Percentiles rank a stretch among this genome's conserved stretches.
Evolutionary conservation across 2,113 vertebrate species (phyloP).

Genomic region (Poecilia latipinna): DNA sequence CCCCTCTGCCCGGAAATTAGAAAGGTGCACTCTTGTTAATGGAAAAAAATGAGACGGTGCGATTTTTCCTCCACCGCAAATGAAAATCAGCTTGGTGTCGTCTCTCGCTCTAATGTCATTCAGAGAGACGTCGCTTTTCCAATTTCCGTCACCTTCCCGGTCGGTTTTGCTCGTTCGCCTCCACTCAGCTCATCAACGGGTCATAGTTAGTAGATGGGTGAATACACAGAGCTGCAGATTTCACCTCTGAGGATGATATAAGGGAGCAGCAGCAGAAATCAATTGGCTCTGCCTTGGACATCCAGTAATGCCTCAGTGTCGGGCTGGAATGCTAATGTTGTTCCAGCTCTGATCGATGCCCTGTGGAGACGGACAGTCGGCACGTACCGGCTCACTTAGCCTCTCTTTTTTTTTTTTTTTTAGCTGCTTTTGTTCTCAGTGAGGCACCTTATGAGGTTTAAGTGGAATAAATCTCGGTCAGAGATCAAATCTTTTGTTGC

Average conservation of each 20-base stretch:
- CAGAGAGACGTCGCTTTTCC: conserved; percentile 26
- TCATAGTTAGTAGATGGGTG: conserved; percentile 8
- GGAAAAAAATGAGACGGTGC: conserved; percentile 21
- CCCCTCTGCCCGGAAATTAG: conserved; percentile 26
- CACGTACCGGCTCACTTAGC: not conserved
- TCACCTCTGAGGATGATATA: conserved; percentile 40
- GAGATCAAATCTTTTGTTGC: not conserved
- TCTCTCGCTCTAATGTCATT: conserved; percentile 45
- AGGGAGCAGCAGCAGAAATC: conserved; percentile 48
- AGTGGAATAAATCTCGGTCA: not conserved
- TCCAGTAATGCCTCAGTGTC: conserved; percentile 28
- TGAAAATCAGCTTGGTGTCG: conserved; percentile 52
- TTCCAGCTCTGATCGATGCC: conserved; percentile 44
- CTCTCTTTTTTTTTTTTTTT: not conserved
- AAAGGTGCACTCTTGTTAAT: conserved; percentile 28
- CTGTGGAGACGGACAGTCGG: conserved; percentile 15
- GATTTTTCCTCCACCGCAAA: conserved; percentile 18
- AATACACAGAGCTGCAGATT: conserved; percentile 37
- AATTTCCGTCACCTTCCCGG: conserved; percentile 36
- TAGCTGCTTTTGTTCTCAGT: not conserved
- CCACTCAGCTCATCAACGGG: conserved; percentile 37
- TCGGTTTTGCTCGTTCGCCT: conserved; percentile 5
- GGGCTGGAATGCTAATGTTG: conserved; percentile 58
- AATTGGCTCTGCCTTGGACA: conserved; percentile 45
- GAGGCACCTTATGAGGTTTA: not conserved